phyloP scores from a whole-genome alignment of 2,113 vertebrate genomes.

The Crotalus horridus region DNA sequence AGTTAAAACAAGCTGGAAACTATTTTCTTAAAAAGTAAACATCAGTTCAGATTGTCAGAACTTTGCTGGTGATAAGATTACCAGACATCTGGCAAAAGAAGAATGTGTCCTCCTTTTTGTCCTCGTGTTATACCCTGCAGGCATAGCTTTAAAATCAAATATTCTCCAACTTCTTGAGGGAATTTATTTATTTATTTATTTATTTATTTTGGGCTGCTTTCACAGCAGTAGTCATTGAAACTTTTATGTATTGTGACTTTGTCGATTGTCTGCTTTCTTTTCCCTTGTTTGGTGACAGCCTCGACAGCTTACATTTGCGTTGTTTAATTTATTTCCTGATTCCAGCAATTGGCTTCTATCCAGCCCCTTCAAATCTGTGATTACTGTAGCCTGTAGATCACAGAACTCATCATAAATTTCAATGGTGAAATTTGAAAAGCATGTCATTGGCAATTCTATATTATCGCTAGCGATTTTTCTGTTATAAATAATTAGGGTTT shows the following conservation, averaged over 20 bases:
- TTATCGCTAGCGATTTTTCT: not conserved
- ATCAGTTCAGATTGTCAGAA: not conserved
- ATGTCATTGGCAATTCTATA: not conserved
- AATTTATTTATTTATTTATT: not conserved
- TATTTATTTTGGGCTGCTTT: not conserved
- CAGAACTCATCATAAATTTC: not conserved
- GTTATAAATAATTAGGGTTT: not conserved
- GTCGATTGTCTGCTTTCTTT: not conserved
- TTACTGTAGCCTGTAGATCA: not conserved
- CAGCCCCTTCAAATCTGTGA: not conserved
- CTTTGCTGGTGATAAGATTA: not conserved
- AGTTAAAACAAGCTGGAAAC: not conserved
- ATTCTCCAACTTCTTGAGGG: not conserved
- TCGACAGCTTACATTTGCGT: not conserved
- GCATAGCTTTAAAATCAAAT: not conserved
- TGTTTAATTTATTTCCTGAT: not conserved
- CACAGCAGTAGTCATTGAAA: not conserved
- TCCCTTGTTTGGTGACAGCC: not conserved
- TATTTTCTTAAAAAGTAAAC: not conserved
- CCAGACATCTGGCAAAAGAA: not conserved
- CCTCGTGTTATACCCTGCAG: not conserved
- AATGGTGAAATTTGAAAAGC: not conserved
- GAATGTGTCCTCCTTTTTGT: not conserved
- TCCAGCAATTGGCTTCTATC: not conserved
- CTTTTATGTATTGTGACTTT: not conserved